These are phyloP conservation scores for Myripristis jacobus DNA, from an alignment of 2,797 vertebrate species.

Conservation along the genomic window DNA sequence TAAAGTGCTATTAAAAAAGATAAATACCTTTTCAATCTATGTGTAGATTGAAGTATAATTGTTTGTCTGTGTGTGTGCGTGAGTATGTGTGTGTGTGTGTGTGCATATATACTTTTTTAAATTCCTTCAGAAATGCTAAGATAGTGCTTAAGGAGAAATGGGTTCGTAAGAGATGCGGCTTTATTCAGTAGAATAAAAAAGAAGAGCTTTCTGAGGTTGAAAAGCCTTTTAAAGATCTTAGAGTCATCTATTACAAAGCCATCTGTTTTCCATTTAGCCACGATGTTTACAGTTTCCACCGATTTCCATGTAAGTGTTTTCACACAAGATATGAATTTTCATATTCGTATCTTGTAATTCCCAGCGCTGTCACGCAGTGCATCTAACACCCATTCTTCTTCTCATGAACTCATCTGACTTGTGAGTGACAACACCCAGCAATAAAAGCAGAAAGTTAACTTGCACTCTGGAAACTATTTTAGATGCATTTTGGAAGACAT, in stretches of 20 bases:
- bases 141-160: background rate
- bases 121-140: background rate
- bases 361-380: background rate
- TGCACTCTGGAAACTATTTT: slow-evolving; percentile 14
- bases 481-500: slow-evolving; percentile 22
- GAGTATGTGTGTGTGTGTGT: too few relatives aligned
- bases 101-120: too few relatives aligned
- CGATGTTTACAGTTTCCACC: background rate
- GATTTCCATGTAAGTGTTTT: too few relatives aligned
- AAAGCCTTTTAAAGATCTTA: background rate
- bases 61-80: too few relatives aligned
- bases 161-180: background rate
- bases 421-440: slow-evolving; percentile 1
- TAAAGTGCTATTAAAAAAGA: background rate
- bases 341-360: background rate
- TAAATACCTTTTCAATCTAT: background rate
- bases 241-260: background rate
- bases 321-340: too few relatives aligned
- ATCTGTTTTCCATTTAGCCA: background rate
- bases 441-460: background rate
- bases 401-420: background rate
- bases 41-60: too few relatives aligned
- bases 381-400: background rate
- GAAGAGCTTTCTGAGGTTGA: background rate
- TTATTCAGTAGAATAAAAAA: background rate